Base-by-base conservation (phyloP, 2,888 invertebrate species). In the Meta bourneti region DNA sequence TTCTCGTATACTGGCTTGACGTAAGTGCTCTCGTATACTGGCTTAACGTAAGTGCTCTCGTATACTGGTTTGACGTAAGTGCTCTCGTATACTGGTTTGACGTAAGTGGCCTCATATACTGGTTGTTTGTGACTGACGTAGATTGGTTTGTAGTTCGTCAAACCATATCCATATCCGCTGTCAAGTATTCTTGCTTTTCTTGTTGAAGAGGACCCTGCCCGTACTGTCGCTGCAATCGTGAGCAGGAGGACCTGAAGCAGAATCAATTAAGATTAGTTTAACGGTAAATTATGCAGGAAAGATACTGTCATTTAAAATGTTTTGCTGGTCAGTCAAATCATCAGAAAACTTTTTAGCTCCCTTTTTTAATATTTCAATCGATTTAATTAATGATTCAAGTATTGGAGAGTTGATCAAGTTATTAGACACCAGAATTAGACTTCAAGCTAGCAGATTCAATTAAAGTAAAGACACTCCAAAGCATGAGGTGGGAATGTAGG, bases 171-270 rank as follows among this genome's bases (percentile, higher is more conserved):
- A n/a, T 80, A 75, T 34, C 80, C 81, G 49, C 54, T 19, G 61
- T 70, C 16, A 13, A 54, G 49, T 20, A 52, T 84, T 8, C 34
- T 79, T 7, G 34, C 48, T 7, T 80, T 52, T 16, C 34, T 34
- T 48, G 69, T 16, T 69, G n/a, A 34, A 9, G 61, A 61, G 8
- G 19, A 71, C 0, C 61, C 79, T 9, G 79, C 84, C 72, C 54
- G 81, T n/a, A 81, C 77, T 9, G 77, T 49, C 4, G 52, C 51
- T 13, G 71, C 86, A 16, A 20, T 20, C 52, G 81, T 70, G 0
- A 91, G n/a, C 0, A 91, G 54, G 16, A 82, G 52, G 6, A 54
- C 77, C 90, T 91, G 49, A 11, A 86, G 82, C 69, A 71, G 13
- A 80, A 49, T 2, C 34, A 69, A 19, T 54, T 54, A 54, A 79